A percentile compares a stretch with the other conserved stretches of the same genome.
Conservation (phyloP, 2,797 vertebrate genomes). For the Aulostomus chinensis region DNA sequence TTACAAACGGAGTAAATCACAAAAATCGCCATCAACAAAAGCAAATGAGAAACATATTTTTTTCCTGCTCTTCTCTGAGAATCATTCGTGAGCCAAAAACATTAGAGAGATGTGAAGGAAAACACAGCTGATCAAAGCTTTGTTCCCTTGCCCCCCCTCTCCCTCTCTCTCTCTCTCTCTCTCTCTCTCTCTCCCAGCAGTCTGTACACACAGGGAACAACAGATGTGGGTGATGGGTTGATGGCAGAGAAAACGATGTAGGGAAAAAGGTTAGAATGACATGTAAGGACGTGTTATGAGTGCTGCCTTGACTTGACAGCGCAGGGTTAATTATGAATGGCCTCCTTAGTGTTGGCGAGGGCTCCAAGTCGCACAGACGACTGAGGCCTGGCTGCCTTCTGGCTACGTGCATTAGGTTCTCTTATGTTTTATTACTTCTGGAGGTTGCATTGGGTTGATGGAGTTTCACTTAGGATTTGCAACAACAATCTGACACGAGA, state of each 20-base stretch:
- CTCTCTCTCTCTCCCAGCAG: constrained; percentile 20
- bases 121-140: constrained; percentile 61
- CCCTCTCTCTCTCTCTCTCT: background rate
- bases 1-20: constrained; percentile 61
- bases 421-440: constrained; percentile 70
- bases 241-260: constrained; percentile 54
- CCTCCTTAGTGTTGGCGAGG: constrained; percentile 49
- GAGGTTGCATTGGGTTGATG: constrained; percentile 29
- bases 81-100: constrained; percentile 45
- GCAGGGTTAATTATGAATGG: constrained; percentile 75
- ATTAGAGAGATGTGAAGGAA: constrained; percentile 53
- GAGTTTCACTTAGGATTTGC: constrained; percentile 41
- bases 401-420: constrained; percentile 50
- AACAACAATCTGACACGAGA: constrained; percentile 49
- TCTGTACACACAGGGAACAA: constrained; percentile 38
- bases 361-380: constrained; percentile 52
- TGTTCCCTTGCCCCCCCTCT: constrained; percentile 6
- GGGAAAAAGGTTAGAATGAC: constrained; percentile 62
- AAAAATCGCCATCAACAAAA: constrained; percentile 38
- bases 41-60: constrained; percentile 36
- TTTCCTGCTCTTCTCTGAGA: constrained; percentile 38
- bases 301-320: constrained; percentile 62
- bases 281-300: constrained; percentile 68
- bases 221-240: constrained; percentile 63
- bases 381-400: constrained; percentile 47